Conservation (phyloP, 2,113 vertebrate genomes). For the Orcinus orca region DNA sequence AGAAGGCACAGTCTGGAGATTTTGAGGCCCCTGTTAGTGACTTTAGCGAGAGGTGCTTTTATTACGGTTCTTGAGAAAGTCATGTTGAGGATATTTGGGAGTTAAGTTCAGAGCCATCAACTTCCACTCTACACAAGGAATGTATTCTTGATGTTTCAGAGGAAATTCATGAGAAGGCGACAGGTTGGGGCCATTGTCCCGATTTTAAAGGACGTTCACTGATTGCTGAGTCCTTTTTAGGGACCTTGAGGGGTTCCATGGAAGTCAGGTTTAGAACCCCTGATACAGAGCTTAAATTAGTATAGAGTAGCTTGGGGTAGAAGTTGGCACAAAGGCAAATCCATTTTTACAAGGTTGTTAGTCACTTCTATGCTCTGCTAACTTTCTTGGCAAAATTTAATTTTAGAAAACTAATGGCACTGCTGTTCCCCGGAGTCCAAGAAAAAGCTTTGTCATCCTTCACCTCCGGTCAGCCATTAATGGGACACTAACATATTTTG, state of each 20-base stretch:
- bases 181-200: background rate
- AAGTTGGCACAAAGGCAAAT: background rate
- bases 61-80: background rate
- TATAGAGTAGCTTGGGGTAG: background rate
- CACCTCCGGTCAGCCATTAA: background rate
- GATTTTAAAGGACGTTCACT: background rate
- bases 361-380: slow-evolving; percentile 29
- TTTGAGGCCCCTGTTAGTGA: background rate
- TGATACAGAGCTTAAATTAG: background rate
- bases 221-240: background rate
- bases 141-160: background rate
- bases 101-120: background rate
- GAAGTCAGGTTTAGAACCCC: background rate
- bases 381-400: slow-evolving; percentile 53
- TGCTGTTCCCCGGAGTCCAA: slow-evolving; percentile 12
- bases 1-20: background rate
- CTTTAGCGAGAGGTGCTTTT: background rate
- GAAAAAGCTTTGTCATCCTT: background rate
- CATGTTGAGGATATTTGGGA: background rate
- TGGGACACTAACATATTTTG: slow-evolving; percentile 54
- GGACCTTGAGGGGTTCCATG: background rate
- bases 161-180: background rate
- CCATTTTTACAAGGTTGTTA: background rate
- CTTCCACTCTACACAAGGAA: background rate
- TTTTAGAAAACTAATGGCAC: slow-evolving; percentile 57